These are phyloP conservation scores for Vollenhovia emeryi DNA, from an alignment of 1,140 invertebrate species.

Conservation along the genomic window DNA sequence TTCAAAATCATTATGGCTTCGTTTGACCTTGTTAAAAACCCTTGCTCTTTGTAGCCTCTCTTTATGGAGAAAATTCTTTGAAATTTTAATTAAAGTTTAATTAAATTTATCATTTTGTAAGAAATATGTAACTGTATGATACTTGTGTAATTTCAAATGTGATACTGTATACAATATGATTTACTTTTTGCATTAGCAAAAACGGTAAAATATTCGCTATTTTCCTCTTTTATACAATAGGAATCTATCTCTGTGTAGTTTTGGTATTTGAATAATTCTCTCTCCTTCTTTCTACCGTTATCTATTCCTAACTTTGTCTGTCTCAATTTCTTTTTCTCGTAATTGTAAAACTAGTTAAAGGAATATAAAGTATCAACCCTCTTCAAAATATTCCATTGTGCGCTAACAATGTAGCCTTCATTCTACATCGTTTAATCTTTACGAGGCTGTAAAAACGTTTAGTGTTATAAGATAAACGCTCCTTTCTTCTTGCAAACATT, in stretches of 20 bases:
- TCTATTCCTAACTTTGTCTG: too few relatives aligned
- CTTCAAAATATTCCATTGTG: conserved; percentile 1
- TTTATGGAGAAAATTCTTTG: neutral
- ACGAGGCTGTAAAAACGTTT: conserved; percentile 71
- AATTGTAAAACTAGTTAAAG: neutral
- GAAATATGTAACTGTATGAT: neutral
- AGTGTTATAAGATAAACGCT: conserved; percentile 44
- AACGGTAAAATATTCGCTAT: neutral
- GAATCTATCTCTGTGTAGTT: neutral
- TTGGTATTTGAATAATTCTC: neutral
- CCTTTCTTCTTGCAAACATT: conserved; percentile 4
- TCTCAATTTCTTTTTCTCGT: neutral
- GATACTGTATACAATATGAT: too few relatives aligned
- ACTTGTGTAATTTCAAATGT: neutral
- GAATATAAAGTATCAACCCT: conserved; percentile 18
- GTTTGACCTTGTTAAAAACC: neutral
- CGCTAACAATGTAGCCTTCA: conserved; percentile 19
- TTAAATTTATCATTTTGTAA: neutral
- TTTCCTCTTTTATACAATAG: neutral
- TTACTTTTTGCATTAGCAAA: neutral
- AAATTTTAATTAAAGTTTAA: neutral
- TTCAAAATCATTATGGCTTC: neutral
- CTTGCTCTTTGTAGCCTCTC: neutral
- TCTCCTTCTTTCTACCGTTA: neutral
- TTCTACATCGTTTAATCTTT: conserved; percentile 67